phyloP scores from a whole-genome alignment of 2,113 vertebrate species.

The Oncorhynchus tshawytscha region DNA sequence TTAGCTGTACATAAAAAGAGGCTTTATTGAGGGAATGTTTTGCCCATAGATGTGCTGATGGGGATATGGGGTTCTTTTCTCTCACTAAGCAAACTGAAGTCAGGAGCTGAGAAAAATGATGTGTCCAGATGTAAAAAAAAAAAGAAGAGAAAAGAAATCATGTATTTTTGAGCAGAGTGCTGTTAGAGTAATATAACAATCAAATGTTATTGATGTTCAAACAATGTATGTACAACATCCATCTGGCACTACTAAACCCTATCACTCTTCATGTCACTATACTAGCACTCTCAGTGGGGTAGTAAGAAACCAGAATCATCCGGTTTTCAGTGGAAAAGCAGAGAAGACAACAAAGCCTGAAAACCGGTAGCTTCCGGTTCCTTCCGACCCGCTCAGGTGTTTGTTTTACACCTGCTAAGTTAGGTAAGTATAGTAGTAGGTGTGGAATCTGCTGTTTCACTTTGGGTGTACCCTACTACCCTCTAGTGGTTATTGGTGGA shows the following conservation, averaged over 20 bases:
- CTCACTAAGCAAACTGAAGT: constrained; percentile 66
- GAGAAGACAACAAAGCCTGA: background rate
- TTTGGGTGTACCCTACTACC: constrained; percentile 15
- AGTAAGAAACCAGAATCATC: too few relatives aligned
- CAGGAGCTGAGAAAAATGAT: constrained; percentile 43
- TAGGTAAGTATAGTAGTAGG: too few relatives aligned
- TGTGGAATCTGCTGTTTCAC: too few relatives aligned
- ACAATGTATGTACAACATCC: background rate
- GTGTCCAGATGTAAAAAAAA: background rate
- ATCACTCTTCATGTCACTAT: too few relatives aligned
- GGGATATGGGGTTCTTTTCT: constrained; percentile 44
- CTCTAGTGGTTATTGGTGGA: background rate
- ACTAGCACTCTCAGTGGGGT: too few relatives aligned
- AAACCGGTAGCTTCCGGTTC: background rate
- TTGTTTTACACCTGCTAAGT: too few relatives aligned
- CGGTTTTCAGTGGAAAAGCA: too few relatives aligned
- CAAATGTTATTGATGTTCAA: background rate
- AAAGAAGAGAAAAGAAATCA: background rate
- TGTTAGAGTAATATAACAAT: background rate
- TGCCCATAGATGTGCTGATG: constrained; percentile 35
- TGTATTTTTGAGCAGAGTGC: background rate
- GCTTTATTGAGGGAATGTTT: constrained; percentile 15
- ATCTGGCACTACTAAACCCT: too few relatives aligned
- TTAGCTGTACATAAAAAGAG: constrained; percentile 12
- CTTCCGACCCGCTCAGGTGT: too few relatives aligned